Conservation (phyloP, 92 coral and sea anemone species). For the Siderastrea radians region DNA sequence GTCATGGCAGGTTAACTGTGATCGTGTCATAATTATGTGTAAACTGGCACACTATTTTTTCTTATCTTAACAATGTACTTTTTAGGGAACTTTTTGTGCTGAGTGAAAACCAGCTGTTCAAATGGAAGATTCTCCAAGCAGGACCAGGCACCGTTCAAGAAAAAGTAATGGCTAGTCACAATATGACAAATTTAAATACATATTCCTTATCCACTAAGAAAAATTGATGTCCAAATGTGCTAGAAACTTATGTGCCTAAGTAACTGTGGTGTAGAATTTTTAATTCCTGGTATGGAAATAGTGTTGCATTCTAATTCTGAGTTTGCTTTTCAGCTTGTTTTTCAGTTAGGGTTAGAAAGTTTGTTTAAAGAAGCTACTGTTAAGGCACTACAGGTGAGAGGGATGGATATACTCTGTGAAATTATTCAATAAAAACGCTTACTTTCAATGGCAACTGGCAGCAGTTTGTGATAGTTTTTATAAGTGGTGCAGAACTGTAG, state of each 20-base stretch:
- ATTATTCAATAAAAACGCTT: background rate
- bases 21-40: too few species aligned
- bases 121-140: slow-evolving; percentile 77
- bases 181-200: background rate
- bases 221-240: too few species aligned
- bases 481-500: background rate
- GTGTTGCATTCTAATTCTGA: background rate
- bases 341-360: slow-evolving; percentile 71
- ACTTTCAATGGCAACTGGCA: background rate
- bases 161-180: slow-evolving; percentile 63
- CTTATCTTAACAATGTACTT: background rate
- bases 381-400: slow-evolving; percentile 60
- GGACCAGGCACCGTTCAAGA: slow-evolving; percentile 78
- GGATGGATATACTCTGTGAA: background rate
- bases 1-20: too few species aligned
- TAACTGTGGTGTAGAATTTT: too few species aligned
- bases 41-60: too few species aligned
- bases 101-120: slow-evolving; percentile 84
- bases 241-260: too few species aligned
- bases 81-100: slow-evolving; percentile 83
- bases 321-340: slow-evolving; percentile 54
- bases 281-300: too few species aligned
- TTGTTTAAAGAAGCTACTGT: slow-evolving; percentile 75
- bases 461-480: background rate
- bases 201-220: background rate